These are phyloP conservation scores for Micromesistius poutassou DNA, from an alignment of 2,797 vertebrate genomes.

Conservation along the genomic window DNA sequence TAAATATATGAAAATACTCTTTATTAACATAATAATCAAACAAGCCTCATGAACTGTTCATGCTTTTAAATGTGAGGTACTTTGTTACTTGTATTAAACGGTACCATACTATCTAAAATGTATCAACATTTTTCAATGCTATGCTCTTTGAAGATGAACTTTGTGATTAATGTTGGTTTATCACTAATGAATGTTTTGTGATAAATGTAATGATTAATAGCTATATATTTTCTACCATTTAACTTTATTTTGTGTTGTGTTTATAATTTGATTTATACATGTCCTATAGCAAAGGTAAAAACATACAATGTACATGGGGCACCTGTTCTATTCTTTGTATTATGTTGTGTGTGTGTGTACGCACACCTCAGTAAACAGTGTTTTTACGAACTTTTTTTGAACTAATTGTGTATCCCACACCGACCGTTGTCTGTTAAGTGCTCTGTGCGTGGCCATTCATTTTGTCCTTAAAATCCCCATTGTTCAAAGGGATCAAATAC, in stretches of 20 bases:
- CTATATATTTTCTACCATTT: too few relatives aligned
- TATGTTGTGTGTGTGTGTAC: background rate
- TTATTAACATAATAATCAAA: background rate
- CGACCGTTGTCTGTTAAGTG: conserved; percentile 21
- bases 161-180: background rate
- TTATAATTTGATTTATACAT: background rate
- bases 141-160: background rate
- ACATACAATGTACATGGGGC: background rate
- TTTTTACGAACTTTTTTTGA: background rate
- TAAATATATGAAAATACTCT: background rate
- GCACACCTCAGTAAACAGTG: background rate
- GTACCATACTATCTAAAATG: background rate
- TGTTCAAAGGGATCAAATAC: conserved; percentile 39
- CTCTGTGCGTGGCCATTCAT: conserved; percentile 36
- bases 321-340: background rate
- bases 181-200: background rate
- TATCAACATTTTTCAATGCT: background rate
- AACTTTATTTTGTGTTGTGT: too few relatives aligned
- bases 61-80: too few relatives aligned
- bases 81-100: too few relatives aligned
- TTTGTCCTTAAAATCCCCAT: conserved; percentile 33
- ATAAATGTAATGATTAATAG: background rate
- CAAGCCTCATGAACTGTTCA: too few relatives aligned
- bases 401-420: background rate
- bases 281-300: background rate